These are phyloP conservation scores for Xenentodon cancila DNA, from an alignment of 2,797 vertebrate species.

Conservation along the genomic window DNA sequence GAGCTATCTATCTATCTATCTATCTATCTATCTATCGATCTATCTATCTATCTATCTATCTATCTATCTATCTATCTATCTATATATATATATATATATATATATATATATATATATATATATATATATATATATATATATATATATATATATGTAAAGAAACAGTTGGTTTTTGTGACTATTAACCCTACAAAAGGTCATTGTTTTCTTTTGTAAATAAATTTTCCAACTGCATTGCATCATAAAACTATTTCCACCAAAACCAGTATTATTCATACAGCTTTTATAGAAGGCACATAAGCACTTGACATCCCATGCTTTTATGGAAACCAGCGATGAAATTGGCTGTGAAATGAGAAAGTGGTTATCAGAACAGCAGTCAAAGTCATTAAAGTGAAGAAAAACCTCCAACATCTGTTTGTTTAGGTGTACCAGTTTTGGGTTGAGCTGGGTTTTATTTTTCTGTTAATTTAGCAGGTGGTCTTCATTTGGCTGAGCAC, in stretches of 20 bases:
- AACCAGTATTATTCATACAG: slow-evolving; percentile 73
- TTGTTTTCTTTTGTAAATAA: slow-evolving; percentile 23
- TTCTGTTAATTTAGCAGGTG: slow-evolving; percentile 63
- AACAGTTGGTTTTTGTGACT: slow-evolving; percentile 9
- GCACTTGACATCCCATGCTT: slow-evolving; percentile 71
- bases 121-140: no score
- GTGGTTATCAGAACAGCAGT: slow-evolving; percentile 77
- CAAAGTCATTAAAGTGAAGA: slow-evolving; percentile 75
- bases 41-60: no score
- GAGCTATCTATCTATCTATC: no score
- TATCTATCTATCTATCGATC: no score
- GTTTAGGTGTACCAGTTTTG: slow-evolving; percentile 68
- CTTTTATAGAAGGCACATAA: slow-evolving; percentile 62
- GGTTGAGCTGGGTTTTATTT: slow-evolving; percentile 55
- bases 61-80: no score
- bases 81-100: no score
- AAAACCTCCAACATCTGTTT: slow-evolving; percentile 69
- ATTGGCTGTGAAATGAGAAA: slow-evolving; percentile 81
- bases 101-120: no score
- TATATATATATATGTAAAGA: neutral
- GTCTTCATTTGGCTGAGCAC: slow-evolving; percentile 55
- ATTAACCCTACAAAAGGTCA: slow-evolving; percentile 6
- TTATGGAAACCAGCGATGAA: slow-evolving; percentile 79
- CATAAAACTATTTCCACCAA: slow-evolving; percentile 23
- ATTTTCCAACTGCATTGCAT: slow-evolving; percentile 33